phyloP scores from a whole-genome alignment of 53 echinoderm and acorn worm species.

The Zoroaster sp. region DNA sequence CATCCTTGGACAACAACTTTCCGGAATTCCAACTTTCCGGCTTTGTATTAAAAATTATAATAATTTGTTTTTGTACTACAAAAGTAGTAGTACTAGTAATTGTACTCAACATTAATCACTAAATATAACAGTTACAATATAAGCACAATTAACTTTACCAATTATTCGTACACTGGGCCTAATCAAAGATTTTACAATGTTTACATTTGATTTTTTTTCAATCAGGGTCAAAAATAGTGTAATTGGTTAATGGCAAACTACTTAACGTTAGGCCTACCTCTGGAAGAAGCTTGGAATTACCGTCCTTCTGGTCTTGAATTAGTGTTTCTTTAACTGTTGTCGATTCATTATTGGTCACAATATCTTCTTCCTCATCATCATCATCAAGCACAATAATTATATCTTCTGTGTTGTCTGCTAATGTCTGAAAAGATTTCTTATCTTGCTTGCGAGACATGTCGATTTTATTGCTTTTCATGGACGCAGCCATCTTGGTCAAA shows the following conservation, averaged over 20 bases:
- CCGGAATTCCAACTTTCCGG: no score
- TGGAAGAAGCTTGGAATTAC: constrained; percentile 27
- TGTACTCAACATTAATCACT: neutral
- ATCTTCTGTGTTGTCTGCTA: constrained; percentile 36
- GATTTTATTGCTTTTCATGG: neutral
- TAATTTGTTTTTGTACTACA: no score
- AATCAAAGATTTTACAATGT: no score
- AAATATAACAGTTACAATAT: neutral
- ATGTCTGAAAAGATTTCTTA: constrained; percentile 1
- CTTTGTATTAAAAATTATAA: no score
- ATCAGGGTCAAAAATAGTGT: neutral
- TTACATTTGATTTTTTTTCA: no score
- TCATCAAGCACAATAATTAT: constrained; percentile 27
- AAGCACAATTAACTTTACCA: no score
- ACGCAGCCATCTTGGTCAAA: constrained; percentile 60
- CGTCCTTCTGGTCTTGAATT: constrained; percentile 36
- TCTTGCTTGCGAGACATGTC: constrained; percentile 24
- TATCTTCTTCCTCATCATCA: constrained; percentile 52
- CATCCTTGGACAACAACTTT: no score
- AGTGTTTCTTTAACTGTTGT: constrained; percentile 18
- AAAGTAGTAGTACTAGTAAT: neutral
- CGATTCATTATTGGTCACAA: neutral
- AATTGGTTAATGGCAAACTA: constrained; percentile 1
- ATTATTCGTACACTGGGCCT: no score
- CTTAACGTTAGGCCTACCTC: neutral